Base-by-base conservation (phyloP, 2,797 vertebrate genomes). In the Hirundo rustica region DNA sequence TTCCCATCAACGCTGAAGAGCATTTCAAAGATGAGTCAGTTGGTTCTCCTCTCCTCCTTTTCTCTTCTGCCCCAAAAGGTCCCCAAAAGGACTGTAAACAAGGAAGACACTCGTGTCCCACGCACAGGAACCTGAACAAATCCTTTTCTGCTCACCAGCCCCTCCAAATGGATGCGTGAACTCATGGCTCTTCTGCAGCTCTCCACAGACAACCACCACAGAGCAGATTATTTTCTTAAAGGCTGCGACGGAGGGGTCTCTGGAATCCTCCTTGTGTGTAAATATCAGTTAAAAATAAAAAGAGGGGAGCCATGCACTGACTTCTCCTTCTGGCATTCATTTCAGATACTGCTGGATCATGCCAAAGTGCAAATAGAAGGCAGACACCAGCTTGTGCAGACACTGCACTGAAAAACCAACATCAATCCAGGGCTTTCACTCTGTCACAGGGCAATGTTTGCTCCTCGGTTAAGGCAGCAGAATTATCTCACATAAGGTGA, bases 251-350 rank as follows among this genome's bases (percentile, higher is more conserved):
- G 20, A 58, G 40, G 26, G 36, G 55, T 13, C 79, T 62, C n/a
- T n/a, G 60, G 89, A 93, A 94, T 50, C 85, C 85, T 84, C 51
- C 55, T 36, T 26, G 10, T 74, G 53, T 54, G 61, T 64, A 94
- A 94, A 88, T 85, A 95, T 13, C 86, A 67, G 77, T 71, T 87
- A 74, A 77, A 94, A 94, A 93, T 86, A 89, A 80, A 77, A 76
- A 88, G 71, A 51, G 27, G 21, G 85, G 66, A 76, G 45, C 42
- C 54, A 34, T 30, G 65, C 1, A 0, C 72, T 1, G 21, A n/a
- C 50, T 92, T 74, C 42, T 95, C 62, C 80, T 91, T 67, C 88
- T 91, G 81, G 84, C 68, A 79, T 36, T 89, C 75, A 65, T 77
- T 77, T 82, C 81, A 85, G 78, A 85, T 44, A 11, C 81, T 80